Percentiles rank a stretch among this genome's conserved stretches.
Conservation (phyloP, 2,113 vertebrate genomes). For the Notechis scutatus region DNA sequence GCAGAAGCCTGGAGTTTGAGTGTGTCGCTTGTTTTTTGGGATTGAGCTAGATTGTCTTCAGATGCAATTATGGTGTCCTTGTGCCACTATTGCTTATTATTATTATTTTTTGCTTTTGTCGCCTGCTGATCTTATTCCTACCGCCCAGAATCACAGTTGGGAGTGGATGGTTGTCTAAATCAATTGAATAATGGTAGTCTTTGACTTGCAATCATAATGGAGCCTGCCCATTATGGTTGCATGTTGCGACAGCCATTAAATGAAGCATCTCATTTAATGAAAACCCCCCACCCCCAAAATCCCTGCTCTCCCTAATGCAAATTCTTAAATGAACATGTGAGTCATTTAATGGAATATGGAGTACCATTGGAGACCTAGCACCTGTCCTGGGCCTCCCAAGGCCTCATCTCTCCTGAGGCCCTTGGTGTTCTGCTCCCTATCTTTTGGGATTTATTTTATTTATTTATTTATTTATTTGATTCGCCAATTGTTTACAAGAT, state of each 20-base stretch:
- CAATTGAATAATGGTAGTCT: neutral
- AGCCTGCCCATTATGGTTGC: neutral
- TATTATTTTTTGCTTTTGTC: neutral
- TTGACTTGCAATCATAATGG: neutral
- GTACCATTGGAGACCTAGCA: neutral
- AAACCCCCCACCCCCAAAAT: neutral
- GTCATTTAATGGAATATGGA: neutral
- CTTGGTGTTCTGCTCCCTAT: neutral
- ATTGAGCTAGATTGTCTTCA: neutral
- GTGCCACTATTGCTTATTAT: neutral
- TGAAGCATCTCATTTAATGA: neutral
- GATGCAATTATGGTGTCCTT: neutral
- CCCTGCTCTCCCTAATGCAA: neutral
- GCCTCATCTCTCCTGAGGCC: neutral
- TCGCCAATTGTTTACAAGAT: no score
- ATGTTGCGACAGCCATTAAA: neutral
- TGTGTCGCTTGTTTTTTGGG: neutral
- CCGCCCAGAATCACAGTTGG: neutral
- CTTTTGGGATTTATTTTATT: no score
- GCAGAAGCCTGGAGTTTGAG: neutral
- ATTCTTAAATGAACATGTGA: neutral
- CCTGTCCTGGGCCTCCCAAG: neutral
- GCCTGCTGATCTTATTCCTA: neutral
- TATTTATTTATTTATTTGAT: no score
- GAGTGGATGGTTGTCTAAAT: neutral